Percentiles rank a stretch among this genome's conserved stretches.
Conservation (phyloP, 2,888 invertebrate genomes). For the Gortyna flavago region DNA sequence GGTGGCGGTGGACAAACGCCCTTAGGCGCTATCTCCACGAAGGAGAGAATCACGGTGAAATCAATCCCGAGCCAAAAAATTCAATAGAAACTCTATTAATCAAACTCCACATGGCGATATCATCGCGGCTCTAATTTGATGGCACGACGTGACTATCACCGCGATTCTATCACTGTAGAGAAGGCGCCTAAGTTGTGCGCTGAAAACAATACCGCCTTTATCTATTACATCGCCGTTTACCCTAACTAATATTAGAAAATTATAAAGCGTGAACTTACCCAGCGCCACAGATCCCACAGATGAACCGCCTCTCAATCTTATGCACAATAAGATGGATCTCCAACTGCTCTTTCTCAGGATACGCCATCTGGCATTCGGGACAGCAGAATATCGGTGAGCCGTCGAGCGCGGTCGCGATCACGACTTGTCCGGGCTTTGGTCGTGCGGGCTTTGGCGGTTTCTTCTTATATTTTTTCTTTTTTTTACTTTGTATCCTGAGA, state of each 20-base stretch:
- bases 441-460: slow-evolving; percentile 94
- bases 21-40: neutral
- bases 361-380: slow-evolving; percentile 95
- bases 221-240: neutral
- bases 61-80: neutral
- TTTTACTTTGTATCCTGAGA: slow-evolving; percentile 86
- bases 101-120: neutral
- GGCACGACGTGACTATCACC: neutral
- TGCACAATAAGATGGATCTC: slow-evolving; percentile 94
- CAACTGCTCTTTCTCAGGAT: slow-evolving; percentile 94
- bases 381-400: slow-evolving; percentile 94
- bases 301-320: slow-evolving; percentile 94
- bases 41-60: neutral
- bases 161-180: neutral
- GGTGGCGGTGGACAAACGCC: no score
- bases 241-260: neutral
- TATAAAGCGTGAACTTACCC: slow-evolving; percentile 82
- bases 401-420: slow-evolving; percentile 93
- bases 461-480: slow-evolving; percentile 95
- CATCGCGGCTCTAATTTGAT: neutral
- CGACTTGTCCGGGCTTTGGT: slow-evolving; percentile 94
- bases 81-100: neutral
- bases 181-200: neutral
- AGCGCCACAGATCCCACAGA: slow-evolving; percentile 94
- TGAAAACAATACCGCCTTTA: neutral